A percentile compares a stretch with the other conserved stretches of the same genome.
Conservation (phyloP, 2,797 vertebrate species). For the Neopelma chrysocephalum region DNA sequence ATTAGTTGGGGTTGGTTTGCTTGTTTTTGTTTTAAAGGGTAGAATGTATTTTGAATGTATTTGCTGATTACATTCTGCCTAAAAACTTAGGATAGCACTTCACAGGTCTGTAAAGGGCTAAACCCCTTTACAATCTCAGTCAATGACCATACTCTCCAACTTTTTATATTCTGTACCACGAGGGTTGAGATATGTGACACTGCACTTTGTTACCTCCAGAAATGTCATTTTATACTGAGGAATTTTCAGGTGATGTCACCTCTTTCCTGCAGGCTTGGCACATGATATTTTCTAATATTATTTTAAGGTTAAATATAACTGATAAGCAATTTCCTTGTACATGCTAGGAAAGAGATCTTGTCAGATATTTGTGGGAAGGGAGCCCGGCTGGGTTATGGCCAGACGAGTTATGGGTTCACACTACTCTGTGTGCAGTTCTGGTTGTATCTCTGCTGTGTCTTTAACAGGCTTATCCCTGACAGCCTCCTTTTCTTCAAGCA, state of each 20-base stretch:
- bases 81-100: neutral
- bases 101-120: neutral
- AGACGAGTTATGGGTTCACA: neutral
- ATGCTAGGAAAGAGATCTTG: neutral
- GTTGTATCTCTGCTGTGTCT: neutral
- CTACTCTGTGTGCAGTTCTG: neutral
- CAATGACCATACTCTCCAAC: neutral
- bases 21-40: neutral
- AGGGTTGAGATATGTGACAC: neutral
- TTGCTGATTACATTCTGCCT: neutral
- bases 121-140: neutral
- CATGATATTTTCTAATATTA: neutral
- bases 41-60: neutral
- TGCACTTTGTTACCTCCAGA: neutral
- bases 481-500: neutral
- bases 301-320: slow-evolving; percentile 19
- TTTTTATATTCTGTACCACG: neutral
- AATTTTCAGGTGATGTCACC: neutral
- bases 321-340: neutral
- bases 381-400: neutral
- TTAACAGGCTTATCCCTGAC: neutral
- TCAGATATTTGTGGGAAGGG: neutral
- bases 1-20: neutral
- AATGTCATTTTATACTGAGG: neutral
- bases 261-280: neutral